Evolutionary conservation across 2,113 vertebrate species (phyloP).

Genomic region (Zeus faber): DNA sequence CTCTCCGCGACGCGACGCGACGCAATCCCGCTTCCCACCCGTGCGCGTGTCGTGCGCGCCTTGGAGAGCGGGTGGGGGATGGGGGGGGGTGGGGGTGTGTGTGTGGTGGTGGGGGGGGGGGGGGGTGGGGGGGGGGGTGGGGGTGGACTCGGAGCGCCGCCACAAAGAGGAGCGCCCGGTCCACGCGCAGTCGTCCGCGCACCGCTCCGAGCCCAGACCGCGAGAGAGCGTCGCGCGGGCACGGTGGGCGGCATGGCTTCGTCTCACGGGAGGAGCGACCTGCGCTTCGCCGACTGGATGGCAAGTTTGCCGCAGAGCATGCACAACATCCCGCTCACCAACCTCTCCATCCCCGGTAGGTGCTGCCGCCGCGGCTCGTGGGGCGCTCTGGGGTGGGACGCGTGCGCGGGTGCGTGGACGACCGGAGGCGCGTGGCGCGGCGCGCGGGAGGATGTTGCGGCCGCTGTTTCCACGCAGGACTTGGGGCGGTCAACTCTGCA

Average conservation of each 20-base stretch:
- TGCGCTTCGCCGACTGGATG: slow-evolving; percentile 94
- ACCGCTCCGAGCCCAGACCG: slow-evolving; percentile 13
- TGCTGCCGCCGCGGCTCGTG: too few relatives aligned
- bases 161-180: neutral
- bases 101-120: neutral
- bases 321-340: slow-evolving; percentile 86
- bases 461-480: too few relatives aligned
- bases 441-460: too few relatives aligned
- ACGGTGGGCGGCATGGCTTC: slow-evolving; percentile 83
- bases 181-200: too few relatives aligned
- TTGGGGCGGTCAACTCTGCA: too few relatives aligned
- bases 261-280: slow-evolving; percentile 88
- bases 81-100: neutral
- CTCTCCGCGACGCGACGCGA: too few relatives aligned
- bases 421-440: too few relatives aligned
- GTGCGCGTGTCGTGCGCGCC: neutral
- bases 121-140: slow-evolving; percentile 3
- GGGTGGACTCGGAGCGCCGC: neutral
- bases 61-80: too few relatives aligned
- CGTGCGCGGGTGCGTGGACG: too few relatives aligned
- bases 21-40: neutral
- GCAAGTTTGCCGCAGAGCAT: slow-evolving; percentile 86
- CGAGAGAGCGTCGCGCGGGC: slow-evolving; percentile 52
- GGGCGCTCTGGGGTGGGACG: too few relatives aligned
- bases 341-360: slow-evolving; percentile 93